These are phyloP conservation scores for Drosophila persimilis DNA, from an alignment of 1,140 invertebrate species.

Conservation along the genomic window DNA sequence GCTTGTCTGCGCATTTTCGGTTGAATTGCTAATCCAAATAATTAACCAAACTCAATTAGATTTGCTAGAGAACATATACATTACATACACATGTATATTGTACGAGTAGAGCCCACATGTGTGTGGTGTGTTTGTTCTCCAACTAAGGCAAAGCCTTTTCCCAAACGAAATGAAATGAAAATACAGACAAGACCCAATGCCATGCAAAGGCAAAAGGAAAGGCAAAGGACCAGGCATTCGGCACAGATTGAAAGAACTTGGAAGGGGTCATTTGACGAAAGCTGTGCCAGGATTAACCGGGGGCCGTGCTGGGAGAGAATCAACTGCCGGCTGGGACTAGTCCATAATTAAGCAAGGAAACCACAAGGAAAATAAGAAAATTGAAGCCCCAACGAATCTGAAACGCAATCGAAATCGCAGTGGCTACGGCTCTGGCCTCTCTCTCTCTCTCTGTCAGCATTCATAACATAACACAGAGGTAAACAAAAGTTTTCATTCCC, in stretches of 20 bases:
- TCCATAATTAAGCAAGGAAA: slow-evolving; percentile 68
- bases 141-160: slow-evolving; percentile 34
- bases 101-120: slow-evolving; percentile 21
- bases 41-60: slow-evolving; percentile 78
- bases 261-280: slow-evolving; percentile 36
- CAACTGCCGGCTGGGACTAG: slow-evolving; percentile 23
- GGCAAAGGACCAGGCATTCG: slow-evolving; percentile 28
- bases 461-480: too few relatives aligned
- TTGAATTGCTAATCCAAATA: slow-evolving; percentile 71
- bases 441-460: too few relatives aligned
- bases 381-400: slow-evolving; percentile 18
- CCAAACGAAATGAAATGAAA: slow-evolving; percentile 29
- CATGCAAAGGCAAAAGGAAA: slow-evolving; percentile 9
- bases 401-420: slow-evolving; percentile 17
- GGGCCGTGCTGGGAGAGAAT: slow-evolving; percentile 7
- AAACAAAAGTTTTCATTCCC: too few relatives aligned
- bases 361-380: slow-evolving; percentile 44
- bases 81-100: slow-evolving; percentile 3
- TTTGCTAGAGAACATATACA: slow-evolving; percentile 38
- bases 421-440: background rate
- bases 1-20: slow-evolving; percentile 32
- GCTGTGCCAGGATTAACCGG: slow-evolving; percentile 13
- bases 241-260: slow-evolving; percentile 37
- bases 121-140: background rate
- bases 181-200: slow-evolving; percentile 13